phyloP scores from a whole-genome alignment of 1,140 invertebrate genomes.

The Platyura marginata region DNA sequence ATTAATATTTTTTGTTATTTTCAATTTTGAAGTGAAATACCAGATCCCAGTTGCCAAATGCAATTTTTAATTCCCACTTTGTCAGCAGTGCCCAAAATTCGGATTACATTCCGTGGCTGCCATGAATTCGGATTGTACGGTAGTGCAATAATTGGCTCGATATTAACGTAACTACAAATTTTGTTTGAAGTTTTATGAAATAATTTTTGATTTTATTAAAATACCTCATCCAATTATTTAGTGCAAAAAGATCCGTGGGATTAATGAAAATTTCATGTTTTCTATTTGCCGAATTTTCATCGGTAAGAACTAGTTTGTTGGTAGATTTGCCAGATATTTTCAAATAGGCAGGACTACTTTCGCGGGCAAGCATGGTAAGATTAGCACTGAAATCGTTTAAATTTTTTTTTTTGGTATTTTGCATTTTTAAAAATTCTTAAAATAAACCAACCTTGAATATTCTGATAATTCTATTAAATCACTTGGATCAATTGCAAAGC shows the following conservation, averaged over 20 bases:
- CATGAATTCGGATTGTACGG: constrained; percentile 18
- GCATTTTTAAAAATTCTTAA: too few species aligned
- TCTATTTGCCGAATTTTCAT: constrained; percentile 12
- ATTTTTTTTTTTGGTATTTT: background rate
- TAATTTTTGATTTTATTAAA: too few species aligned
- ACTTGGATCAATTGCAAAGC: constrained; percentile 17
- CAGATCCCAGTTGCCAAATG: constrained; percentile 20
- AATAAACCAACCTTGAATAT: too few species aligned
- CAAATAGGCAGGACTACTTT: constrained; percentile 14
- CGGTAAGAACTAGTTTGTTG: constrained; percentile 4
- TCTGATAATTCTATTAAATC: constrained; percentile 17
- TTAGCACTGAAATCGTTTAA: too few species aligned
- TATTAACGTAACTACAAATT: constrained; percentile 12
- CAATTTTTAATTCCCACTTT: constrained; percentile 18
- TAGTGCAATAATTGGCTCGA: constrained; percentile 22
- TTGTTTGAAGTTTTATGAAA: background rate
- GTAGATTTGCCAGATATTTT: constrained; percentile 18
- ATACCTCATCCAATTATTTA: background rate
- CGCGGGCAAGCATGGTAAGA: constrained; percentile 15
- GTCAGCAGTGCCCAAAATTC: constrained; percentile 20
- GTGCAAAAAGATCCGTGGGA: background rate
- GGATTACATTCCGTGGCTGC: constrained; percentile 20
- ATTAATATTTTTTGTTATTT: background rate
- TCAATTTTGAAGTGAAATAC: constrained; percentile 1
- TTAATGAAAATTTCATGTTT: constrained; percentile 8